Evolutionary conservation across 2,113 vertebrate species (phyloP).

Genomic region (Myrmecophaga tridactyla): DNA sequence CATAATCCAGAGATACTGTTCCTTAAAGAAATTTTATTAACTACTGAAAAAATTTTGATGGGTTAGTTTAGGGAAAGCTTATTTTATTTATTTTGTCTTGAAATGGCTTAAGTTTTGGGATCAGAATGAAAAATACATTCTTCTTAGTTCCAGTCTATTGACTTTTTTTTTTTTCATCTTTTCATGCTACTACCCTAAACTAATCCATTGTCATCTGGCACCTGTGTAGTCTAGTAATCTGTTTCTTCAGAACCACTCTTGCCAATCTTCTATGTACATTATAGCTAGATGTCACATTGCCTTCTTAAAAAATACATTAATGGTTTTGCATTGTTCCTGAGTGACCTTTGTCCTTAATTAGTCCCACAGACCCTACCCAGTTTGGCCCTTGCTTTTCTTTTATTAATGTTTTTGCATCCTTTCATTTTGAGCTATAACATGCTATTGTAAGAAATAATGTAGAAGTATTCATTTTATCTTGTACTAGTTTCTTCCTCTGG

Average conservation of each 20-base stretch:
- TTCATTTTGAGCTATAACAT: constrained; percentile 24
- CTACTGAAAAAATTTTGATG: not conserved
- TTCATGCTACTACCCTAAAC: not conserved
- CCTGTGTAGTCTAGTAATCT: not conserved
- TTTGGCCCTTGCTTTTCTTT: not conserved
- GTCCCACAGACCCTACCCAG: not conserved
- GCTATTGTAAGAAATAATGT: not conserved
- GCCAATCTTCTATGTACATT: not conserved
- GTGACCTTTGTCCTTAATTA: not conserved
- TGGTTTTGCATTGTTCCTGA: not conserved
- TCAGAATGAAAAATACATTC: not conserved
- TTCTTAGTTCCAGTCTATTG: not conserved
- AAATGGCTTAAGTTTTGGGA: constrained; percentile 24
- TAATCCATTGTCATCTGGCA: not conserved
- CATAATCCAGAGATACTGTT: not conserved
- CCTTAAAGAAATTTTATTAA: constrained; percentile 6
- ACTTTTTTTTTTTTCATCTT: not conserved
- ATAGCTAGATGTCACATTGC: not conserved
- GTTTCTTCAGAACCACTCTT: not conserved
- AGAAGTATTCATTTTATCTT: not conserved
- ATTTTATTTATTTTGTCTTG: not conserved
- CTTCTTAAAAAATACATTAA: not conserved
- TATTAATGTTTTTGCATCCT: not conserved
- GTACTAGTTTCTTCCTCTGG: not conserved
- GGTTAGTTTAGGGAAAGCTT: not conserved